phyloP scores from a whole-genome alignment of 2,888 invertebrate genomes.

The Mesochorus sp. region DNA sequence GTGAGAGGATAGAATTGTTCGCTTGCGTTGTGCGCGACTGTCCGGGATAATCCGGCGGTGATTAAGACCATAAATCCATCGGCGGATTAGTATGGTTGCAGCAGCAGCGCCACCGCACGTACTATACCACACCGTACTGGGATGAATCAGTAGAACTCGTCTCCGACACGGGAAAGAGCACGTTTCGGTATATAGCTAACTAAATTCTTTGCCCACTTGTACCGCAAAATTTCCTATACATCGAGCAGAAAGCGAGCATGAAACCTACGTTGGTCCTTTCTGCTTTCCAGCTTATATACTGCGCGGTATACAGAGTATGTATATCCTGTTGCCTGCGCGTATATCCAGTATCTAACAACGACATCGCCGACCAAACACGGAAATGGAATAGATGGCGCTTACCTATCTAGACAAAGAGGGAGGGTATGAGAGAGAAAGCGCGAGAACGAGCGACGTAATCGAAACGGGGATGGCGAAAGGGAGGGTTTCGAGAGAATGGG shows the following conservation, averaged over 20 bases:
- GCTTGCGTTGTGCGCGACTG: slow-evolving; percentile 75
- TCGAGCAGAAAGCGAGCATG: slow-evolving; percentile 38
- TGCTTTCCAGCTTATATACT: slow-evolving; percentile 46
- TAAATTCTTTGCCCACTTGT: slow-evolving; percentile 18
- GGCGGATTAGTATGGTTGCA: slow-evolving; percentile 81
- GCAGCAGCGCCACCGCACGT: slow-evolving; percentile 27
- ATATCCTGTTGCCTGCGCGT: slow-evolving; percentile 35
- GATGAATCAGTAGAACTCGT: slow-evolving; percentile 62
- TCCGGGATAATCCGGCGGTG: slow-evolving; percentile 85
- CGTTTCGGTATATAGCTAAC: slow-evolving; percentile 46
- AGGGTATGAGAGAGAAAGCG: slow-evolving; percentile 47
- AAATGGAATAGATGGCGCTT: slow-evolving; percentile 58
- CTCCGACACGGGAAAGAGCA: slow-evolving; percentile 46
- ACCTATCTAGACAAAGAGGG: slow-evolving; percentile 32
- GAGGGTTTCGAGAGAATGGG: slow-evolving; percentile 68
- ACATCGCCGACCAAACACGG: slow-evolving; percentile 61
- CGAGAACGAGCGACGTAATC: slow-evolving; percentile 62
- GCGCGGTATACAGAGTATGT: slow-evolving; percentile 30
- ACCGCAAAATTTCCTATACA: slow-evolving; percentile 41
- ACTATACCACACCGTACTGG: slow-evolving; percentile 69
- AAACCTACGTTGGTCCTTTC: slow-evolving; percentile 43
- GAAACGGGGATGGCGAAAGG: slow-evolving; percentile 60
- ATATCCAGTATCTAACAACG: slow-evolving; percentile 44
- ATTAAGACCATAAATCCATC: slow-evolving; percentile 87
- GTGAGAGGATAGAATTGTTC: slow-evolving; percentile 62